Conservation (phyloP, 2,888 invertebrate species). For the Caenorhabditis sp. region DNA sequence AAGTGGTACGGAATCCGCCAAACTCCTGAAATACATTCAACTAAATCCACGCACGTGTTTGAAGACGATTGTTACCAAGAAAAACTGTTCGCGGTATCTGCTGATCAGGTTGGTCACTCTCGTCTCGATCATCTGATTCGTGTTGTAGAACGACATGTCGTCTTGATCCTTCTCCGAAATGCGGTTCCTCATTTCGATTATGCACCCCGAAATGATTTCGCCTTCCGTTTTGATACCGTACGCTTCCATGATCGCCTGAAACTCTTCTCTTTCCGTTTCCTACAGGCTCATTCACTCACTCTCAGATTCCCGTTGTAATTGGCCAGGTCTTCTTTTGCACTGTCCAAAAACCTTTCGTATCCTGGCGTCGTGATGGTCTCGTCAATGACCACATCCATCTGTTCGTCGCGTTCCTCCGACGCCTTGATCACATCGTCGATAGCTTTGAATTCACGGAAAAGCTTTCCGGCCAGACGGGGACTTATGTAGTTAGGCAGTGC, state of each 20-base stretch:
- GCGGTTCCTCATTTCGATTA: constrained; percentile 67
- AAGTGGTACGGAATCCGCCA: constrained; percentile 2
- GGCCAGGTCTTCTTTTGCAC: constrained; percentile 42
- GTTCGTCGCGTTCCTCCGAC: constrained; percentile 59
- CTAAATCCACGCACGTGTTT: not conserved
- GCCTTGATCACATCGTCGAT: constrained; percentile 65
- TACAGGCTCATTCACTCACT: constrained; percentile 22
- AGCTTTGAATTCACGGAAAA: constrained; percentile 67
- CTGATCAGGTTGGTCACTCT: constrained; percentile 49
- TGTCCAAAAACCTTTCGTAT: constrained; percentile 38
- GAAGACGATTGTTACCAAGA: constrained; percentile 22
- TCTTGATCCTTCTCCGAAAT: constrained; percentile 75
- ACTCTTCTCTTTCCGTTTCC: not conserved
- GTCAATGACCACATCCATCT: constrained; percentile 38
- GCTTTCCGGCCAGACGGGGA: constrained; percentile 62
- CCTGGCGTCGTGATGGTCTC: constrained; percentile 29
- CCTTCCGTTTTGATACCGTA: constrained; percentile 76
- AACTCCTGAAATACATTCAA: constrained; percentile 16
- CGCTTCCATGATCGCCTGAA: constrained; percentile 67
- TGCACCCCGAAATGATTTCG: constrained; percentile 73
- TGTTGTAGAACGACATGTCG: constrained; percentile 75
- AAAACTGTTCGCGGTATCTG: constrained; percentile 49
- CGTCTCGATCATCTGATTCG: constrained; percentile 73
- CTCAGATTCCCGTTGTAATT: constrained; percentile 63
- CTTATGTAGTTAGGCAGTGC: constrained; percentile 48